Evolutionary conservation across 2,888 invertebrate species (phyloP), one percentile per base, ranked within the genome.

Genomic region (Phaedon cochleariae): DNA sequence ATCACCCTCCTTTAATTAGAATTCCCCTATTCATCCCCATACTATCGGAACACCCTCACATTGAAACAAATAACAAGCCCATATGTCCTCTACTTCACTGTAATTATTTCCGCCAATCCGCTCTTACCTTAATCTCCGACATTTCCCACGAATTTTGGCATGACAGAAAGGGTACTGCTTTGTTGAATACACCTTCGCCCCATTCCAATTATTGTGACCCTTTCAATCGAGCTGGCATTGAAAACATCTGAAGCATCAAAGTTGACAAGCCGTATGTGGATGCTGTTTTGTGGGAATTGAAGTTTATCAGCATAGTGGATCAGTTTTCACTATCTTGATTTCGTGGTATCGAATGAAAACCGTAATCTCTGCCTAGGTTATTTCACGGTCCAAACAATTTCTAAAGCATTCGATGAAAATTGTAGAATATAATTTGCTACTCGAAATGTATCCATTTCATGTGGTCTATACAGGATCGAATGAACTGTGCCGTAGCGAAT

Each of bases 131-230:
- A 65, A 65, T 59, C 63, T 54, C 58, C 51, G 55, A 65, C 54
- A 62, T 65, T 70, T 70, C 70, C 68, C 70, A 70, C 70, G 70
- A 68, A 64, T 62, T 62, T 66, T 64, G 65, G 59, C 49, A 58
- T 26, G 52, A 31, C 20, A 29, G 67, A 71, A 72, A 72, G 72
- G 72, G 70, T 73, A 61, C 55, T 60, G 67, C 49, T 69, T 73
- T 73, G 71, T 72, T 67, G 49, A 18, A 63, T 66, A 53, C 66
- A 70, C 67, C 70, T 68, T 70, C 26, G 52, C 70, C 69, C 69
- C 63, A 67, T 63, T 60, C 65, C 70, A 73, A 72, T 73, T 70
- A 73, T 71, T 66, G 58, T 59, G 65, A 48, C 60, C 64, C 57
- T 62, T 68, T 64, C 59, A 60, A 45, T 58, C 62, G 64, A 34